These are phyloP conservation scores for Heliconius himera DNA, from an alignment of 1,140 invertebrate genomes.

Conservation along the genomic window DNA sequence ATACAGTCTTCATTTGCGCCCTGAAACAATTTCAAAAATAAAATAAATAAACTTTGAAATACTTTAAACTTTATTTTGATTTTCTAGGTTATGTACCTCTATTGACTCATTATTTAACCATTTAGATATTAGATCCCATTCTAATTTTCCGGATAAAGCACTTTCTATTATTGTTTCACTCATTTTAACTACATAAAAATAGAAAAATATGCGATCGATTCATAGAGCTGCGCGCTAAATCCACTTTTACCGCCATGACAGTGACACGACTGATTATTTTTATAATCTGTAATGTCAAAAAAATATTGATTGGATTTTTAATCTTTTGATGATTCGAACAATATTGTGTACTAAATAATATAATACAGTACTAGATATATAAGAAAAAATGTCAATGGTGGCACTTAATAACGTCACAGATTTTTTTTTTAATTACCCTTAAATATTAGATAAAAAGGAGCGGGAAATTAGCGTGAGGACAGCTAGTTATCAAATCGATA, in stretches of 20 bases:
- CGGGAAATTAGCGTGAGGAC: too few relatives aligned
- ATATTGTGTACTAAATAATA: too few relatives aligned
- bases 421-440: too few relatives aligned
- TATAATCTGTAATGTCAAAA: slow-evolving; percentile 18
- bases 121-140: slow-evolving; percentile 56
- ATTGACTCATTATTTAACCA: slow-evolving; percentile 69
- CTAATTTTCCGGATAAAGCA: slow-evolving; percentile 65
- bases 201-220: slow-evolving; percentile 49
- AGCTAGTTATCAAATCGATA: too few relatives aligned
- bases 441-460: too few relatives aligned
- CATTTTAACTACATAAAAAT: slow-evolving; percentile 61
- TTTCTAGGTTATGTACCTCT: slow-evolving; percentile 67
- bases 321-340: too few relatives aligned
- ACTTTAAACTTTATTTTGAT: slow-evolving; percentile 9
- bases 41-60: slow-evolving; percentile 35
- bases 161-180: slow-evolving; percentile 69
- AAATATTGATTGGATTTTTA: not conserved
- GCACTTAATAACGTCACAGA: too few relatives aligned
- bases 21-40: slow-evolving; percentile 53
- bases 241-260: slow-evolving; percentile 43
- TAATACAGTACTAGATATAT: too few relatives aligned
- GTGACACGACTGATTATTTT: slow-evolving; percentile 33
- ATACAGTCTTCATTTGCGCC: slow-evolving; percentile 64
- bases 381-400: too few relatives aligned
- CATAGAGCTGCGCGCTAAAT: slow-evolving; percentile 50